A percentile compares a stretch with the other conserved stretches of the same genome.
Conservation (phyloP, 2,113 vertebrate genomes). For the Aegithalos caudatus region DNA sequence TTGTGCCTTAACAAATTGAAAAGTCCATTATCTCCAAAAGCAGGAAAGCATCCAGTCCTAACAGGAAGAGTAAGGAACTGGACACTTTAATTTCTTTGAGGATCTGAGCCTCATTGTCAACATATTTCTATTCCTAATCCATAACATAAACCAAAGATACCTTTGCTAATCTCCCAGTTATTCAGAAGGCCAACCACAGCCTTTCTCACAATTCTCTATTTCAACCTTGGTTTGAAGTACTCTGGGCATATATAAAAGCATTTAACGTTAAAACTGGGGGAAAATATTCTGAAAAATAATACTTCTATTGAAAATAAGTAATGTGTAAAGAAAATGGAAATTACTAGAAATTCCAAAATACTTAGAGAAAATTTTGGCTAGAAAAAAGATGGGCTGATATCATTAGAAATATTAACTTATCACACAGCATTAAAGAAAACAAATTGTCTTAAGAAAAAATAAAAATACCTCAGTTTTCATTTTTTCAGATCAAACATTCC, state of each 20-base stretch:
- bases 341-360: not conserved
- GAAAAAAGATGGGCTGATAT: not conserved
- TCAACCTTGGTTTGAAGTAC: not conserved
- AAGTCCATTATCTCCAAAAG: not conserved
- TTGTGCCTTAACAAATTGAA: not conserved
- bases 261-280: rapidly evolving
- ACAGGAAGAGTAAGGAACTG: not conserved
- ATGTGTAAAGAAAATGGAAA: not conserved
- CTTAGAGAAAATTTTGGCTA: not conserved
- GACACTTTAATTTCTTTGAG: not conserved
- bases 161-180: not conserved
- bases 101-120: not conserved
- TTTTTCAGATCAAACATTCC: not conserved
- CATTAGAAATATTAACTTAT: not conserved
- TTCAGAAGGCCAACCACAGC: not conserved
- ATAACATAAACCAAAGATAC: not conserved
- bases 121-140: not conserved
- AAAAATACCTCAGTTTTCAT: not conserved
- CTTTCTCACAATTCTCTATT: not conserved
- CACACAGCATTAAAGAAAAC: not conserved
- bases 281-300: not conserved
- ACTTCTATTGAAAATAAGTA: not conserved
- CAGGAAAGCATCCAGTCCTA: not conserved
- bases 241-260: not conserved
- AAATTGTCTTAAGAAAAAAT: not conserved